Base-by-base conservation (phyloP, 2,888 invertebrate genomes). In the Piscicola geometra region DNA sequence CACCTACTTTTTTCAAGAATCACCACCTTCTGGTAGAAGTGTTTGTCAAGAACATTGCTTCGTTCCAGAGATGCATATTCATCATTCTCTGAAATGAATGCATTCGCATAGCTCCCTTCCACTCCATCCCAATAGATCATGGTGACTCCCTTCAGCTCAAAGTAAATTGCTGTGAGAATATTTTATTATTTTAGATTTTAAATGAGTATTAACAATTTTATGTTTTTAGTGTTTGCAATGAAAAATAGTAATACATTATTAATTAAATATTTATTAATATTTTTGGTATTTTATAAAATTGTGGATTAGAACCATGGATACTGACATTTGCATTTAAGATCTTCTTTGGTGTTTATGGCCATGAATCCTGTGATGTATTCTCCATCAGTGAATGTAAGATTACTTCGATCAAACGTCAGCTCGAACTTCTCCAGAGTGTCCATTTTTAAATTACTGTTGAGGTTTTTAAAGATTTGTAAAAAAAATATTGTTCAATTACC, bases 141-240 rank as follows among this genome's bases (percentile, higher is more conserved):
- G 1, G 80, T 78, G 21, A 80, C 47, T 18, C 80, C 80, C 50
- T 73, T 76, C 50, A 80, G 71, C 67, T 79, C 79, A 30, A 80
- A 35, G 18, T 73, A 60, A 1, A 80, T 76, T 1, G 78, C 80
- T 80, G 75, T 0, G 70, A 77, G 12, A 5, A 30, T 30, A 28
- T 28, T 28, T 3, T 28, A n/a, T 32, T 30, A 9, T 25, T 67
- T 21, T 12, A 41, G n/a, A 71, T 32, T 68, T 33, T 21, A 15
- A 28, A 9, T 68, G 35, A 28, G 30, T 35, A 5, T 32, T 12
- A n/a, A 18, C n/a, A 18, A 9, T 9, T 12, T 33, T n/a, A 68
- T 12, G 9, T 33, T 68, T 28, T n/a, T 28, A 35, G 3, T n/a
- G n/a, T 3, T 5, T 28, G 32, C 5, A 18, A 12, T 12, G 33